Conservation (phyloP, 2,888 invertebrate species). For the Leuctra nigra region DNA sequence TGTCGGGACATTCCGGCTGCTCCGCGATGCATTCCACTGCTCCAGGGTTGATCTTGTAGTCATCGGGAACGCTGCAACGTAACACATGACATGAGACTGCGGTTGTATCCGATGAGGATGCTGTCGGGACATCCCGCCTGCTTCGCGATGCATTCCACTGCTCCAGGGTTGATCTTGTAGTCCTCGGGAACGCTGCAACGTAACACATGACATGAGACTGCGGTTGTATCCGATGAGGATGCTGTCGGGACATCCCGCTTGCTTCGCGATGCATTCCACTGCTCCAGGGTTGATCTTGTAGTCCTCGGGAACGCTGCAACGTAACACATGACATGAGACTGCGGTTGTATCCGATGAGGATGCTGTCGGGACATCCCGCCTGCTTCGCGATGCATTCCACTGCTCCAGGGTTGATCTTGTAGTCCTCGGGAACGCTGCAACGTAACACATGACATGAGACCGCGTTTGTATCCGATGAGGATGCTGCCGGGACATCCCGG, state of each 20-base stretch:
- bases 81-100: no score
- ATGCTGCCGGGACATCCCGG: slow-evolving; percentile 73
- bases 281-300: slow-evolving; percentile 95
- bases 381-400: slow-evolving; percentile 88
- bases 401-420: slow-evolving; percentile 92
- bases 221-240: slow-evolving; percentile 92
- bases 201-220: no score
- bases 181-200: slow-evolving; percentile 82
- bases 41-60: slow-evolving; percentile 92
- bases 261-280: slow-evolving; percentile 84
- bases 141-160: slow-evolving; percentile 86
- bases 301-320: slow-evolving; percentile 80
- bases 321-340: no score
- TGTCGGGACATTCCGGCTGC: slow-evolving; percentile 72
- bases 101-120: slow-evolving; percentile 89
- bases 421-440: slow-evolving; percentile 63
- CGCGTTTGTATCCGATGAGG: slow-evolving; percentile 91
- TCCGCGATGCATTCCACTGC: slow-evolving; percentile 89
- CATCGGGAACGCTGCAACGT: slow-evolving; percentile 80
- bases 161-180: slow-evolving; percentile 92
- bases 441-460: slow-evolving; percentile 92
- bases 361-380: slow-evolving; percentile 69
- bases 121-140: slow-evolving; percentile 75
- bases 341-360: slow-evolving; percentile 91
- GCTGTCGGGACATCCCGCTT: slow-evolving; percentile 72